Conservation (phyloP, 1,140 invertebrate species). For the Meloidogyne chitwoodi region DNA sequence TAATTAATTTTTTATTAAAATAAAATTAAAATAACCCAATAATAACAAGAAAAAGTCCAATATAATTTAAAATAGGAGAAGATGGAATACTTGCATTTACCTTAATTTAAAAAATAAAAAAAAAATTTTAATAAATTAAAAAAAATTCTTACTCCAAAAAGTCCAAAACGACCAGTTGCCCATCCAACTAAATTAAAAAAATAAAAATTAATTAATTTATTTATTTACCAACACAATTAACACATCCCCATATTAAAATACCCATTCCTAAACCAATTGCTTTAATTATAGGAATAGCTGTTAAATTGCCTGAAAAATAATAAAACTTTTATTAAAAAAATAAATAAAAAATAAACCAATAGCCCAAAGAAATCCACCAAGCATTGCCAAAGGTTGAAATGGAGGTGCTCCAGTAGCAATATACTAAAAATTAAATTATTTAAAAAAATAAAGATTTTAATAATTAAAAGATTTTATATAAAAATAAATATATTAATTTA, state of each 20-base stretch:
- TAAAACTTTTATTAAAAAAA: conserved; percentile 20
- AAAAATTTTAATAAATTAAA: background rate
- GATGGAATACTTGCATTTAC: conserved; percentile 49
- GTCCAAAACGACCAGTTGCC: conserved; percentile 63
- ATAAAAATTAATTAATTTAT: background rate
- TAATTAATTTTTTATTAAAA: conserved; percentile 4
- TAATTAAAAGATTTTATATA: too few relatives aligned
- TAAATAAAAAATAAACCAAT: conserved; percentile 24
- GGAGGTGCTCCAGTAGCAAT: conserved; percentile 27
- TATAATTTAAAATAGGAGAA: conserved; percentile 59
- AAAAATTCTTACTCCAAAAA: conserved; percentile 54
- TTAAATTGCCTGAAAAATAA: conserved; percentile 37
- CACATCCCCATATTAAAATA: conserved; percentile 50
- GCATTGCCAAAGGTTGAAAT: conserved; percentile 46
- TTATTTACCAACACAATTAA: conserved; percentile 13
- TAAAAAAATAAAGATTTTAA: too few relatives aligned
- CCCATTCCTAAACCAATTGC: conserved; percentile 52
- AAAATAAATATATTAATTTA: too few relatives aligned
- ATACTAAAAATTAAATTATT: background rate
- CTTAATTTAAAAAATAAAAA: background rate
- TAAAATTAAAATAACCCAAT: conserved; percentile 50
- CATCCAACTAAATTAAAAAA: conserved; percentile 55
- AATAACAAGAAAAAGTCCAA: conserved; percentile 60
- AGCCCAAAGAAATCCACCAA: conserved; percentile 40
- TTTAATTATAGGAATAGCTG: conserved; percentile 47